Percentiles rank a stretch among this genome's conserved stretches.
Evolutionary conservation across 2,888 invertebrate genomes (phyloP).

Genomic region (Acanthoscelides obtectus): DNA sequence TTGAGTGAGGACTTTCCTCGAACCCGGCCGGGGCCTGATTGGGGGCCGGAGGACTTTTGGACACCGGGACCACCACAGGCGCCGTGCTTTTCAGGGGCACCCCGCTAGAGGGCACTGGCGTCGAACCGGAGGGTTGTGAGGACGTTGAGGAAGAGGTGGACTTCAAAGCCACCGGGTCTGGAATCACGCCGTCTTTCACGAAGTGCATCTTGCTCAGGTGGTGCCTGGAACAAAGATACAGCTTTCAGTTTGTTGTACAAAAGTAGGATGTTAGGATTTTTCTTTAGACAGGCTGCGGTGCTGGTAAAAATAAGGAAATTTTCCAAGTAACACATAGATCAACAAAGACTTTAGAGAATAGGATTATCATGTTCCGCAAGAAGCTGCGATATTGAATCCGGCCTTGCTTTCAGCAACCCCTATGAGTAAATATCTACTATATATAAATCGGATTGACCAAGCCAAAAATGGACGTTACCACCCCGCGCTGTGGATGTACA

Average conservation of each 20-base stretch:
- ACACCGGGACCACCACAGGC: constrained; percentile 31
- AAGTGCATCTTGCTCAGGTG: constrained; percentile 95
- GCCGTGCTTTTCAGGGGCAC: constrained; percentile 38
- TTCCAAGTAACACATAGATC: too few species aligned
- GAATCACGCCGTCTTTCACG: constrained; percentile 84
- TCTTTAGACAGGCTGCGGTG: too few species aligned
- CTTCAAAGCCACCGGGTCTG: constrained; percentile 66
- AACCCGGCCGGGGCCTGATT: constrained; percentile 51
- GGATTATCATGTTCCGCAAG: too few species aligned
- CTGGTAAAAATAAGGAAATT: too few species aligned
- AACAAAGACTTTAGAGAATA: too few species aligned
- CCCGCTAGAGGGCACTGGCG: constrained; percentile 22
- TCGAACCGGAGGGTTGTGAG: constrained; percentile 17
- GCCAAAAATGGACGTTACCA: too few species aligned
- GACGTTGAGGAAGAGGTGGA: constrained; percentile 44
- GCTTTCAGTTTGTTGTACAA: neutral
- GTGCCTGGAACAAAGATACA: constrained; percentile 53
- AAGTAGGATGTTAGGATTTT: too few species aligned
- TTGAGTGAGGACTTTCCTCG: constrained; percentile 92
- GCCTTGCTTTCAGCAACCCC: too few species aligned
- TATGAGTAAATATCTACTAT: too few species aligned
- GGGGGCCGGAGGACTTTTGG: constrained; percentile 42
- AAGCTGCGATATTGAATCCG: too few species aligned
- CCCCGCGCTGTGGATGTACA: too few species aligned
- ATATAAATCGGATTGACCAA: too few species aligned